Percentiles rank a stretch among this genome's conserved stretches.
These are phyloP conservation scores for Patiria pectinifera DNA, from an alignment of 53 echinoderm and acorn worm species.

Conservation along the genomic window DNA sequence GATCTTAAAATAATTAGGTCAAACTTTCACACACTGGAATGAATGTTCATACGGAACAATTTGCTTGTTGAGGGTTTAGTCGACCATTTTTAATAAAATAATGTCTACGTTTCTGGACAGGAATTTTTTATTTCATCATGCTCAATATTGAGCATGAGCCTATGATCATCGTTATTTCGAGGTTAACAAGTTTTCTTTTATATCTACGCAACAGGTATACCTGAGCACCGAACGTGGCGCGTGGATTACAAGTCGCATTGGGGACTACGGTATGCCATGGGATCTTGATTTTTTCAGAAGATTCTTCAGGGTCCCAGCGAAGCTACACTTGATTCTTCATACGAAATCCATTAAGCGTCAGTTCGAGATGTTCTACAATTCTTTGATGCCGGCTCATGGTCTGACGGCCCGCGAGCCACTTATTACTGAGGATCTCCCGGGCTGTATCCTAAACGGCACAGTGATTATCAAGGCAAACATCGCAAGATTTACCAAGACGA, in stretches of 20 bases:
- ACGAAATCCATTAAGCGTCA: neutral
- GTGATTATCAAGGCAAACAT: constrained; percentile 70
- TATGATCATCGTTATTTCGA: too few relatives aligned
- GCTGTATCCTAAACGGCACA: constrained; percentile 62
- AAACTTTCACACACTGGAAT: too few relatives aligned
- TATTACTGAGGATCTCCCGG: constrained; percentile 70
- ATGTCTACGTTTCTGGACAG: too few relatives aligned
- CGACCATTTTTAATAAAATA: too few relatives aligned
- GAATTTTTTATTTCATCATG: too few relatives aligned
- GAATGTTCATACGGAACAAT: too few relatives aligned
- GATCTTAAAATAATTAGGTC: neutral
- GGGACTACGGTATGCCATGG: constrained; percentile 49
- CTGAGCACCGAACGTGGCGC: constrained; percentile 75
- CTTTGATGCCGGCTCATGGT: constrained; percentile 40
- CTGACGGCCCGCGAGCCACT: constrained; percentile 52
- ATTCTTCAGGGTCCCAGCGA: neutral
- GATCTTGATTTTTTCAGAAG: constrained; percentile 32
- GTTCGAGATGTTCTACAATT: constrained; percentile 30
- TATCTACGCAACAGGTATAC: constrained; percentile 52
- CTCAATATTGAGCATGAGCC: too few relatives aligned
- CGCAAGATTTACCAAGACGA: constrained; percentile 61
- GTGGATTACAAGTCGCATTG: constrained; percentile 64
- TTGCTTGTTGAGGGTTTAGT: too few relatives aligned
- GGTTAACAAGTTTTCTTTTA: neutral
- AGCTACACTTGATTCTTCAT: neutral